Evolutionary conservation across 2,888 invertebrate species (phyloP), one percentile per base, ranked within the genome.

Genomic region (Drosophila silvestris): DNA sequence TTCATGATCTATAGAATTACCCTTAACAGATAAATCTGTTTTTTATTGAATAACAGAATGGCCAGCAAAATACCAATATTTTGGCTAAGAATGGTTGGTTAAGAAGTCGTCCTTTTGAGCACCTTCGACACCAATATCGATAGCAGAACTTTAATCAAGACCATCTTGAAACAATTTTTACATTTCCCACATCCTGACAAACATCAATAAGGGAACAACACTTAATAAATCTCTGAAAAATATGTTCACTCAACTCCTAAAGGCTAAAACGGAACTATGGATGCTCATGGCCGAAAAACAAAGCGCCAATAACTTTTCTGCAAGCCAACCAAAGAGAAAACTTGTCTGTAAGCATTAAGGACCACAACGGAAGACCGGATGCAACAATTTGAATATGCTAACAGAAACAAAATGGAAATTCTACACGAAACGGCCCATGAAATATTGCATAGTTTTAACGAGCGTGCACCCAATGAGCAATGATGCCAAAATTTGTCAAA

Each of bases 401-500:
- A 35, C 50, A 61, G 52, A 51, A 62, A 58, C 67, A 81, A 72
- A 68, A 71, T 66, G 69, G 59, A 62, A 79, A 81, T 81, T 51
- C 78, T 44, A 67, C 77, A 77, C 82, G 74, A 39, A 73, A 37
- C 44, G 39, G 32, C 65, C 66, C 69, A 71, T 85, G 74, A 89
- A 82, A 89, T 84, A 89, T 87, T 75, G 71, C 67, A 76, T 73
- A 82, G 70, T 79, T 84, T 73, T 77, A 77, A 87, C 87, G 71
- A 79, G 79, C 73, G 54, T 71, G 67, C 59, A 66, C n/a, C 72
- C 68, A 64, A 85, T 74, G 86, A 83, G 61, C 81, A 76, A 71
- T 75, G 76, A 78, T 70, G 79, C 57, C 60, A 53, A 70, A 83
- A 90, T 86, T 90, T 90, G 89, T 85, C 86, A 90, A 77, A 88